phyloP scores from a whole-genome alignment of 2,113 vertebrate species.

The Leucosticte australis region DNA sequence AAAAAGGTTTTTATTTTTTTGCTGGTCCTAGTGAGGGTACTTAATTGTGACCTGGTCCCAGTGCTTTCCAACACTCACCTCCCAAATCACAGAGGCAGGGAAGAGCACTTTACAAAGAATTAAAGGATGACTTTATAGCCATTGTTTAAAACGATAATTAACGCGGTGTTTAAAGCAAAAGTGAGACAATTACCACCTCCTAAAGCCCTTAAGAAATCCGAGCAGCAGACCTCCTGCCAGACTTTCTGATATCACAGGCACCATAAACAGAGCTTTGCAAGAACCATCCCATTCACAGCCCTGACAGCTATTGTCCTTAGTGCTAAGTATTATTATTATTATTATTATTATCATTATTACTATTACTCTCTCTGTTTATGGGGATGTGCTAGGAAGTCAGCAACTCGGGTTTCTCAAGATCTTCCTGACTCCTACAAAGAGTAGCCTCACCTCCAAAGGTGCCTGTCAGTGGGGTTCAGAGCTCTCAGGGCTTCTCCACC shows the following conservation, averaged over 20 bases:
- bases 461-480: neutral
- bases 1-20: neutral
- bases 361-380: neutral
- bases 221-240: slow-evolving; percentile 24
- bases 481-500: neutral
- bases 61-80: neutral
- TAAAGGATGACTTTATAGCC: neutral
- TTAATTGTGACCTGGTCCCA: neutral
- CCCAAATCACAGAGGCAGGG: neutral
- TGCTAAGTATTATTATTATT: neutral
- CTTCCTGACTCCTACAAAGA: neutral
- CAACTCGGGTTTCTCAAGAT: neutral
- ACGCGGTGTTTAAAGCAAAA: slow-evolving; percentile 13
- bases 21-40: neutral
- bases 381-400: neutral
- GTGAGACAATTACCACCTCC: slow-evolving; percentile 49
- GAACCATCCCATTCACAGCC: neutral
- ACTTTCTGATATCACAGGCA: slow-evolving; percentile 2
- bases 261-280: neutral
- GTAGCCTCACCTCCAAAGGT: neutral
- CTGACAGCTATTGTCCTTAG: neutral
- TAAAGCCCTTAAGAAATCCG: neutral
- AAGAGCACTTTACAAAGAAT: neutral
- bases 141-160: slow-evolving; percentile 47
- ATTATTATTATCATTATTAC: neutral